phyloP scores from a whole-genome alignment of 2,888 invertebrate genomes.

The Rhamphomyia laevipes region DNA sequence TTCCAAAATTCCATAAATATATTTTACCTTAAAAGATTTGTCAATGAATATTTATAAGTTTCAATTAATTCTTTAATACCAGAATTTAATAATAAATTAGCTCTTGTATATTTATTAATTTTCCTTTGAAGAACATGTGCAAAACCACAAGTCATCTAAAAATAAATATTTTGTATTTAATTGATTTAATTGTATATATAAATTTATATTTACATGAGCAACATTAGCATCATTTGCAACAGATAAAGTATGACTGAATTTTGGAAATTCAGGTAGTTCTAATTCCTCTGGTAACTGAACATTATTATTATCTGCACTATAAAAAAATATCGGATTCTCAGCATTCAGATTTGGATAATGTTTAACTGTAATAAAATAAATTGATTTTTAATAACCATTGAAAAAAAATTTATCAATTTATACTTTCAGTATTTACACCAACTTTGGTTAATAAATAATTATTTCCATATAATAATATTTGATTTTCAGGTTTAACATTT shows the following conservation, averaged over 20 bases:
- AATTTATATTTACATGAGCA: not conserved
- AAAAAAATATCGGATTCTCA: constrained; percentile 57
- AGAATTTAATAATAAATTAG: constrained; percentile 51
- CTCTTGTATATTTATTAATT: constrained; percentile 42
- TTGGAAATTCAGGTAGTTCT: constrained; percentile 40
- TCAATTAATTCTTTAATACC: constrained; percentile 54
- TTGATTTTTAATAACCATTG: not conserved
- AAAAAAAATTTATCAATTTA: not conserved
- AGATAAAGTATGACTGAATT: not conserved
- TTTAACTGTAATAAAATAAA: constrained; percentile 21
- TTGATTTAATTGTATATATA: too few relatives aligned
- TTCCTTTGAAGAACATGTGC: constrained; percentile 63
- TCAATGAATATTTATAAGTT: constrained; percentile 47
- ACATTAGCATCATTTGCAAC: not conserved
- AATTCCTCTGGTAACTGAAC: constrained; percentile 47
- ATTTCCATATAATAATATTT: constrained; percentile 62
- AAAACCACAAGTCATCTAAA: constrained; percentile 58
- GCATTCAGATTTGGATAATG: constrained; percentile 52
- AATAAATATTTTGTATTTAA: not conserved
- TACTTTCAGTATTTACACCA: constrained; percentile 45
- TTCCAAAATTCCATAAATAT: not conserved
- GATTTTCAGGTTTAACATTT: constrained; percentile 59
- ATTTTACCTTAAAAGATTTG: constrained; percentile 34
- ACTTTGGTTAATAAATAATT: constrained; percentile 45
- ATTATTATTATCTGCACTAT: constrained; percentile 67